phyloP scores from a whole-genome alignment of 2,113 vertebrate species.

The cattle (Bos taurus) region DNA sequence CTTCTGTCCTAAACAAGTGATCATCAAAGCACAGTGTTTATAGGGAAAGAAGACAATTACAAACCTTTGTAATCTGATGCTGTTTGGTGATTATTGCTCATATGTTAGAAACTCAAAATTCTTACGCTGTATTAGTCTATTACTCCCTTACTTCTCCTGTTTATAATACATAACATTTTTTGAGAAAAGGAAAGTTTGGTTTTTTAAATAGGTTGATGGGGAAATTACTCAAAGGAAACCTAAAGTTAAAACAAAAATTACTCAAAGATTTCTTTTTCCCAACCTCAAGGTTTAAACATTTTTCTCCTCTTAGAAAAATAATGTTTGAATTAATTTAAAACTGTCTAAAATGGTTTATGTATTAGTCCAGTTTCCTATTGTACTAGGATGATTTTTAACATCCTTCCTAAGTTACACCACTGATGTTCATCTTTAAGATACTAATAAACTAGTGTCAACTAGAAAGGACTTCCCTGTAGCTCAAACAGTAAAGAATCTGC shows the following conservation, averaged over 20 bases:
- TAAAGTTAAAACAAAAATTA: not conserved
- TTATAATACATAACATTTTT: not conserved
- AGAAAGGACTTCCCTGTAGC: not conserved
- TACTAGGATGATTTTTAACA: not conserved
- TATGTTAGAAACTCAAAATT: not conserved
- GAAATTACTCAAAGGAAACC: not conserved
- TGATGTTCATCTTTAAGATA: not conserved
- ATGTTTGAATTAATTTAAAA: slow-evolving; percentile 8
- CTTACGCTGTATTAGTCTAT: not conserved
- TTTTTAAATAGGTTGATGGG: not conserved
- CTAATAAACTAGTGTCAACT: not conserved
- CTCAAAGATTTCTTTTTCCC: not conserved
- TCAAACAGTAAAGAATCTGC: not conserved
- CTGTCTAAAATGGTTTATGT: not conserved
- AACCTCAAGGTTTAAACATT: not conserved
- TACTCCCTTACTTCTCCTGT: not conserved
- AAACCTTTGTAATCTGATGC: not conserved
- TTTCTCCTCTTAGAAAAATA: not conserved
- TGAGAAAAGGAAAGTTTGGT: not conserved
- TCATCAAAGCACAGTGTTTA: not conserved
- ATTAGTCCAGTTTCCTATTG: not conserved
- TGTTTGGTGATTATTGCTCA: not conserved
- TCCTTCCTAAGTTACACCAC: not conserved
- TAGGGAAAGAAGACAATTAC: not conserved
- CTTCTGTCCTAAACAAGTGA: not conserved